Conservation (phyloP, 23 tunicate species). For the Oikopleura vanhoeffeni region DNA sequence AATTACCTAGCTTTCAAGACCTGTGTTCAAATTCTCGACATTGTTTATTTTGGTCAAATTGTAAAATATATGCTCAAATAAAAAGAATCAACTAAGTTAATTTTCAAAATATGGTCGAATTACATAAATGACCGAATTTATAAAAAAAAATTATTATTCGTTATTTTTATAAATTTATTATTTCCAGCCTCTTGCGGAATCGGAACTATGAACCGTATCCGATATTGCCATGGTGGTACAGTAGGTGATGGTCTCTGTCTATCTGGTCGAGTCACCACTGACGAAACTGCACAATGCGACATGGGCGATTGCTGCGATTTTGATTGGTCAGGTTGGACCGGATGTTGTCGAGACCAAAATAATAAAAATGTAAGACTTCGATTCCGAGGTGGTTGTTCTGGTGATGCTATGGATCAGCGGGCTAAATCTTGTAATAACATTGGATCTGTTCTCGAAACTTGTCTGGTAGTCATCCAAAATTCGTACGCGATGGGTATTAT, state of each 20-base stretch:
- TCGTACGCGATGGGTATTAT: too few species aligned
- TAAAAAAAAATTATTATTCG: too few species aligned
- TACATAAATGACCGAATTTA: too few species aligned
- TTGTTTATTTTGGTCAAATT: too few species aligned
- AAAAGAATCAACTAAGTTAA: too few species aligned
- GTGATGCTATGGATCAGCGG: neutral
- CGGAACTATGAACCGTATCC: neutral
- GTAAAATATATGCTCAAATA: too few species aligned
- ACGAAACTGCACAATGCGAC: neutral
- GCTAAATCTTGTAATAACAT: neutral
- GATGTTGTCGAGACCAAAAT: neutral
- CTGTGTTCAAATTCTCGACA: too few species aligned
- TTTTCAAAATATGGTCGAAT: too few species aligned
- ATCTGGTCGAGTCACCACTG: neutral
- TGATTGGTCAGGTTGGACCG: neutral
- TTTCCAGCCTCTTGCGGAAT: conserved; percentile 9
- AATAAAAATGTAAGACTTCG: neutral
- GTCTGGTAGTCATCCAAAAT: neutral
- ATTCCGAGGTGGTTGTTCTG: neutral
- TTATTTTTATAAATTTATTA: too few species aligned
- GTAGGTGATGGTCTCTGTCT: neutral
- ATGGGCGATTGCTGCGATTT: neutral
- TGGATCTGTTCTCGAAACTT: neutral
- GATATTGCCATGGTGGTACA: neutral
- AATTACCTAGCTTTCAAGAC: too few species aligned